phyloP scores from a whole-genome alignment of 2,113 vertebrate species.

The Sapajus apella region DNA sequence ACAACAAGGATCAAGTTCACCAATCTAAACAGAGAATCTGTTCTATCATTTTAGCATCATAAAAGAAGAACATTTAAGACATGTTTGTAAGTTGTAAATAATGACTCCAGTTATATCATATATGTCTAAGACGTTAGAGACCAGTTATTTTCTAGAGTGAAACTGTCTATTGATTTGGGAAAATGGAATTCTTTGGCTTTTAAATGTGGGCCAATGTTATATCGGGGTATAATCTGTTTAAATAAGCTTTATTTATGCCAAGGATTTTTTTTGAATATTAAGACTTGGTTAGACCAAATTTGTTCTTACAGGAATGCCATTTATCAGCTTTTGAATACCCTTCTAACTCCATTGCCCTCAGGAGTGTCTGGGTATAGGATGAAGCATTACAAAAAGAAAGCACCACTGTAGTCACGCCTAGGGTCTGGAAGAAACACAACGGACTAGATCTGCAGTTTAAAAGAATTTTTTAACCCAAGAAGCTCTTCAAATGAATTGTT shows the following conservation, averaged over 20 bases:
- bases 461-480: not conserved
- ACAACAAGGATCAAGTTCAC: not conserved
- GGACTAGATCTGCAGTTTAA: not conserved
- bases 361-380: not conserved
- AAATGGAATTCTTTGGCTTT: slow-evolving; percentile 37
- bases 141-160: slow-evolving; percentile 43
- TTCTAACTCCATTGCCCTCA: not conserved
- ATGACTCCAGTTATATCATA: not conserved
- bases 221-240: slow-evolving; percentile 46
- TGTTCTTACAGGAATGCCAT: slow-evolving; percentile 18
- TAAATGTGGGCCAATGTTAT: slow-evolving; percentile 36
- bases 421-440: slow-evolving; percentile 20
- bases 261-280: slow-evolving; percentile 25
- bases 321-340: not conserved
- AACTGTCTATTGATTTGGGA: slow-evolving; percentile 25
- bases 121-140: slow-evolving; percentile 16
- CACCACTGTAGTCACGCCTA: not conserved
- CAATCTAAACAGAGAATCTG: not conserved
- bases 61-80: slow-evolving; percentile 35
- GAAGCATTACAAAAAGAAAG: slow-evolving; percentile 32
- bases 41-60: slow-evolving; percentile 3
- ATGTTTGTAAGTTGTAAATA: slow-evolving; percentile 60
- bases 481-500: slow-evolving; percentile 33
- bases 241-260: slow-evolving; percentile 52
- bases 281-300: slow-evolving; percentile 54